Evolutionary conservation across 1,140 invertebrate species (phyloP), one percentile per base, ranked within the genome.

Genomic region (Drosophila pectinifera): DNA sequence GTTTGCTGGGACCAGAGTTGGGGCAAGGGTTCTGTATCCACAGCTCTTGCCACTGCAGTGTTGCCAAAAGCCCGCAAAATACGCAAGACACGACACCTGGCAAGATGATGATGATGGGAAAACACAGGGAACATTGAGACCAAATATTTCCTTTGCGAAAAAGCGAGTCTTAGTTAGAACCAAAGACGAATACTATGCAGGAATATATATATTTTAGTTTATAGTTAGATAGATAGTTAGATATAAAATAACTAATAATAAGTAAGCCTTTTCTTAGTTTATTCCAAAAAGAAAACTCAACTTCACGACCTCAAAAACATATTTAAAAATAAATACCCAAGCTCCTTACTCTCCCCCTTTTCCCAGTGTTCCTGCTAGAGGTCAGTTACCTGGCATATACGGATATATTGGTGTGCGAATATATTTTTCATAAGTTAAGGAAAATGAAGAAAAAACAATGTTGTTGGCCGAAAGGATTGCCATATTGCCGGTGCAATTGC

Each of bases 391-490:
- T 6, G 11, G n/a, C 4, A 39, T 24, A 53, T 41, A 31, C 36
- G 24, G 20, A 73, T 18, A 62, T 18, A 41, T 36, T 34, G 36
- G 18, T 31, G 26, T 46, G 41, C 41, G 63, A 56, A 70, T 70
- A 11, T 56, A 70, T 56, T 77, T 69, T 54, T 67, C 76, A 62
- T 78, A 63, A 49, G 53, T 63, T 53, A 28, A 63, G 24, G 26
- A 61, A 72, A 65, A 57, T 59, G 56, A 73, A 55, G 69, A 68
- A 62, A 62, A 82, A 68, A 73, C 57, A 63, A 54, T 73, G 56
- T 80, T 80, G 57, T 74, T 55, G 63, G 31, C 42, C 39, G 36
- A 65, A 67, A 42, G 74, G 49, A 69, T 77, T 76, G 73, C 63
- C 41, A 31, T 31, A 28, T 18, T 38, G 39, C 63, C n/a, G 20